These are phyloP conservation scores for Artemia sinica DNA, from an alignment of 2,888 invertebrate species.

Conservation along the genomic window DNA sequence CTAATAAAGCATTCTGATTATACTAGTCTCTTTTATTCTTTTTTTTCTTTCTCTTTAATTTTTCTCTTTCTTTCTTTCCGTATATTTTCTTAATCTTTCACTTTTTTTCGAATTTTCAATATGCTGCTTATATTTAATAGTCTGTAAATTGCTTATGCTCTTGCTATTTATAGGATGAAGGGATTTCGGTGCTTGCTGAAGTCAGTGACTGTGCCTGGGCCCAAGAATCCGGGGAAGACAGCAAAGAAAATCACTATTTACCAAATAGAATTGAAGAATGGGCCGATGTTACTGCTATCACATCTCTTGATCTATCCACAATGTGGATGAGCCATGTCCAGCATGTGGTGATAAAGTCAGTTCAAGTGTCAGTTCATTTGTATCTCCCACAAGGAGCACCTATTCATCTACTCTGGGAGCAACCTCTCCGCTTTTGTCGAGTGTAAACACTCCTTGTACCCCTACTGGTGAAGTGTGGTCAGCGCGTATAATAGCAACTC, in stretches of 20 bases:
- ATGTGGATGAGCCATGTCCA: background rate
- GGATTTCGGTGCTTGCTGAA: background rate
- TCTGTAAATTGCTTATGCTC: no score
- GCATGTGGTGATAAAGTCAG: background rate
- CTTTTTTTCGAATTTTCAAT: no score
- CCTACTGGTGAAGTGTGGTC: constrained; percentile 4
- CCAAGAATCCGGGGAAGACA: background rate
- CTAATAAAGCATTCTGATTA: no score
- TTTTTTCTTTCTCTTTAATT: no score
- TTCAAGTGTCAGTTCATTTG: constrained; percentile 7
- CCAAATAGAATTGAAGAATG: constrained; percentile 2
- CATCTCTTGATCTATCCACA: background rate
- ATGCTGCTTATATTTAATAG: no score
- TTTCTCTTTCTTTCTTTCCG: no score
- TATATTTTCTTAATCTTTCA: no score
- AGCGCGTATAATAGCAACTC: constrained; percentile 1
- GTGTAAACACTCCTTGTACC: constrained; percentile 7
- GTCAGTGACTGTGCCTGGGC: background rate
- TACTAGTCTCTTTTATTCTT: no score
- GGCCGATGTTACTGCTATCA: background rate
- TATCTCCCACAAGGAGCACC: constrained; percentile 1
- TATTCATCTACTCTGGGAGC: constrained; percentile 4
- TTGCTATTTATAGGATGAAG: background rate
- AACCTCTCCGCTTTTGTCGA: background rate
- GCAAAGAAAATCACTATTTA: background rate